Evolutionary conservation across 2,797 vertebrate species (phyloP).

Genomic region (Caiman crocodilus): DNA sequence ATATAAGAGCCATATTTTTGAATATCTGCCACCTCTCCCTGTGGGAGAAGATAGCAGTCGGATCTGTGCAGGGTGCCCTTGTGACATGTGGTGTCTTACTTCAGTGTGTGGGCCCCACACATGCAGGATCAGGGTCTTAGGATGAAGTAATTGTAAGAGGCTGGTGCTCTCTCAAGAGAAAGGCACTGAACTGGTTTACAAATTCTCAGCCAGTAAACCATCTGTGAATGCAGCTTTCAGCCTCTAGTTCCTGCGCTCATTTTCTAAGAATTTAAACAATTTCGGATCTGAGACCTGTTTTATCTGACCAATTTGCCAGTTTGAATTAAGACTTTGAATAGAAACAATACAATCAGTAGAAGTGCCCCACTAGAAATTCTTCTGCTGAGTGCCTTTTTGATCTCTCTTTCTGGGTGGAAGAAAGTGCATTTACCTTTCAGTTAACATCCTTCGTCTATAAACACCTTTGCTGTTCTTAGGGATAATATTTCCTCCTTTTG

Average conservation of each 20-base stretch:
- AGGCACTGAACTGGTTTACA: background rate
- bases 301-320: background rate
- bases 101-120: background rate
- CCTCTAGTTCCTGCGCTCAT: background rate
- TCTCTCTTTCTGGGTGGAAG: background rate
- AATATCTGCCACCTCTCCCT: background rate
- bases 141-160: background rate
- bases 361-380: too few relatives aligned
- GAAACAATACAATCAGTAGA: too few relatives aligned
- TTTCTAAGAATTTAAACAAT: background rate
- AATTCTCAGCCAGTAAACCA: background rate
- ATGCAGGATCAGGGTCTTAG: background rate
- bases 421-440: background rate
- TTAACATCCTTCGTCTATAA: background rate
- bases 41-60: too few relatives aligned
- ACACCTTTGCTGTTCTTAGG: background rate
- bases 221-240: background rate
- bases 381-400: background rate
- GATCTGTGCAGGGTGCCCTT: background rate
- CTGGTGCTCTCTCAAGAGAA: background rate
- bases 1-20: accelerated
- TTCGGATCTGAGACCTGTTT: background rate
- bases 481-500: background rate
- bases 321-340: too few relatives aligned
- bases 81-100: background rate